Percentiles rank a stretch among this genome's conserved stretches.
Evolutionary conservation across 2,797 vertebrate genomes (phyloP).

Genomic region (Mustela erminea): DNA sequence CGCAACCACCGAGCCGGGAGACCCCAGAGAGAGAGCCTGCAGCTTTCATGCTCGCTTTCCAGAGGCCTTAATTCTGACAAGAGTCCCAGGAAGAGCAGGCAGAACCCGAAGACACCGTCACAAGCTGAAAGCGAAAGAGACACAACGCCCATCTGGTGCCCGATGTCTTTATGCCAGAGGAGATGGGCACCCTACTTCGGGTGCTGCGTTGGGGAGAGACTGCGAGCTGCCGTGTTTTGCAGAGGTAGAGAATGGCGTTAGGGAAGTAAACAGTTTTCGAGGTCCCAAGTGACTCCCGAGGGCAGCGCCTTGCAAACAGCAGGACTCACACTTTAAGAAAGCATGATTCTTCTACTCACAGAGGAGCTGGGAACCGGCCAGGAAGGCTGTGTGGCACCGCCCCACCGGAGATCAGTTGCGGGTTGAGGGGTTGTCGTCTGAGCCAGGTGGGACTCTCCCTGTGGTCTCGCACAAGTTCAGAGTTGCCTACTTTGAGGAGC

Average conservation of each 20-base stretch:
- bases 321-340: background rate
- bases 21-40: background rate
- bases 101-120: too few relatives aligned
- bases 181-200: too few relatives aligned
- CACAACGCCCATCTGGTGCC: too few relatives aligned
- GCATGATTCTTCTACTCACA: background rate
- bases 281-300: fast-evolving
- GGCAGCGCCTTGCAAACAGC: background rate
- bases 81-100: background rate
- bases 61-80: background rate
- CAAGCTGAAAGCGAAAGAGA: background rate
- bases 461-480: conserved; percentile 45
- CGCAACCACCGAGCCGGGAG: background rate
- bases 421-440: background rate
- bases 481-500: conserved; percentile 11
- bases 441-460: conserved; percentile 28
- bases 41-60: background rate
- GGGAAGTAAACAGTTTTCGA: background rate
- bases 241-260: background rate
- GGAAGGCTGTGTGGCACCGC: background rate
- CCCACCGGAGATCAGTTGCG: background rate
- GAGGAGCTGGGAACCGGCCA: background rate
- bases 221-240: background rate
- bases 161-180: background rate
- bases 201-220: background rate